Evolutionary conservation across 2,113 vertebrate genomes (phyloP).

Genomic region (Upupa epops): DNA sequence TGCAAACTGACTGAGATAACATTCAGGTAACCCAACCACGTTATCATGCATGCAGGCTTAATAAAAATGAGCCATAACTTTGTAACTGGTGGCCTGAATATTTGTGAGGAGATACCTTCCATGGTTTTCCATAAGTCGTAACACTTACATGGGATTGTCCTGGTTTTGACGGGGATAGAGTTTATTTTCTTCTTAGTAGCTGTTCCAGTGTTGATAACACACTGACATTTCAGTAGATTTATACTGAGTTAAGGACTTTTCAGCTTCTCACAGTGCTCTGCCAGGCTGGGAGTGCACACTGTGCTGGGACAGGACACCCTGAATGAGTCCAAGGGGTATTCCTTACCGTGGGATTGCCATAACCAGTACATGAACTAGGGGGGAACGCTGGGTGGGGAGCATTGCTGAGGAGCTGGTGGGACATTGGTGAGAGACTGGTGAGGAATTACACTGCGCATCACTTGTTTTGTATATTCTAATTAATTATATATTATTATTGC

Average conservation of each 20-base stretch:
- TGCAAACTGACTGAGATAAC: too few relatives aligned
- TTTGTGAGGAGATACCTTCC: not conserved
- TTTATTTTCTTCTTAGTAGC: not conserved
- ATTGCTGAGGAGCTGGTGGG: not conserved
- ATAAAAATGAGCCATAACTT: constrained; percentile 27
- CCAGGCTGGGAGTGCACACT: not conserved
- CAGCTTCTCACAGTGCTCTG: not conserved
- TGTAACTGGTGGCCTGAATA: not conserved
- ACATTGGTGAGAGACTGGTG: not conserved
- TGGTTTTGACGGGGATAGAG: not conserved
- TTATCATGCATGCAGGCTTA: not conserved
- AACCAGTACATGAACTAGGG: not conserved
- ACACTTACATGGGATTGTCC: not conserved
- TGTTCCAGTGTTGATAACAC: not conserved
- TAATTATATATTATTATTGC: not conserved
- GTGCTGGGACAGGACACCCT: not conserved
- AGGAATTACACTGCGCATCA: not conserved
- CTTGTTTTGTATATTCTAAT: not conserved
- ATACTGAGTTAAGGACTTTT: not conserved
- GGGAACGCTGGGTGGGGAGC: not conserved
- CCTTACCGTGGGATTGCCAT: not conserved
- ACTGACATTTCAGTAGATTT: not conserved
- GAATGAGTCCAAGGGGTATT: not conserved
- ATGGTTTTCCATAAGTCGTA: constrained; percentile 30
- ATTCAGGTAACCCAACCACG: too few relatives aligned